Percentiles rank a stretch among this genome's conserved stretches.
phyloP scores from a whole-genome alignment of 1,140 invertebrate species.

The Drosophila persimilis region DNA sequence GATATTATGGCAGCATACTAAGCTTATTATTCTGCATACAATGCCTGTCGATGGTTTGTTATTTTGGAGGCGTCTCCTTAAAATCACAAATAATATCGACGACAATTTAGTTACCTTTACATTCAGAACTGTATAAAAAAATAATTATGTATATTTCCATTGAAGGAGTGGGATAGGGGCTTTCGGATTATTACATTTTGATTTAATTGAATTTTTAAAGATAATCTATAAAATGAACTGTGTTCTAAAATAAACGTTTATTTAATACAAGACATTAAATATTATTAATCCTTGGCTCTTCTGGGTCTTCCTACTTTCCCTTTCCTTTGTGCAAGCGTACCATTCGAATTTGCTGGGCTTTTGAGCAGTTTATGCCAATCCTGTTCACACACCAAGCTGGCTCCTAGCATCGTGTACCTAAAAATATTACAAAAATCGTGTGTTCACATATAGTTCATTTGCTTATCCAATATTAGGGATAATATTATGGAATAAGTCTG shows the following conservation, averaged over 20 bases:
- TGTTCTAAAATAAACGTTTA: conserved; percentile 72
- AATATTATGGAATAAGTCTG: too few species aligned
- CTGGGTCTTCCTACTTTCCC: conserved; percentile 86
- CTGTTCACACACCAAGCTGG: conserved; percentile 94
- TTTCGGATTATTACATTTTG: too few species aligned
- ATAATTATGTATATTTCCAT: too few species aligned
- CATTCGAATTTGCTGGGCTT: conserved; percentile 84
- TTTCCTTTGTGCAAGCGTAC: conserved; percentile 88
- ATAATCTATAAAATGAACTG: too few species aligned
- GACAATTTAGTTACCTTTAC: too few species aligned
- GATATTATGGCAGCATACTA: too few species aligned
- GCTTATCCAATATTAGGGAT: neutral
- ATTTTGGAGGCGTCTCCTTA: too few species aligned
- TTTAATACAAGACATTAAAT: conserved; percentile 69
- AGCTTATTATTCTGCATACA: too few species aligned
- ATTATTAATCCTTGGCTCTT: conserved; percentile 81
- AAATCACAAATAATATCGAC: too few species aligned
- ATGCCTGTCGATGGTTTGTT: too few species aligned
- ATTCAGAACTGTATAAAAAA: too few species aligned
- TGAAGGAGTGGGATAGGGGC: conserved; percentile 16
- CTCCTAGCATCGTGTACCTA: conserved; percentile 93
- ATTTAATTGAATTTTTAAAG: too few species aligned
- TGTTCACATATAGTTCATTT: neutral
- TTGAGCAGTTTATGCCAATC: conserved; percentile 96
- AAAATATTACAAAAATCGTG: conserved; percentile 18